Percentiles rank a stretch among this genome's conserved stretches.
phyloP scores from a whole-genome alignment of 2,888 invertebrate species.

The Cheilosia scutellata region DNA sequence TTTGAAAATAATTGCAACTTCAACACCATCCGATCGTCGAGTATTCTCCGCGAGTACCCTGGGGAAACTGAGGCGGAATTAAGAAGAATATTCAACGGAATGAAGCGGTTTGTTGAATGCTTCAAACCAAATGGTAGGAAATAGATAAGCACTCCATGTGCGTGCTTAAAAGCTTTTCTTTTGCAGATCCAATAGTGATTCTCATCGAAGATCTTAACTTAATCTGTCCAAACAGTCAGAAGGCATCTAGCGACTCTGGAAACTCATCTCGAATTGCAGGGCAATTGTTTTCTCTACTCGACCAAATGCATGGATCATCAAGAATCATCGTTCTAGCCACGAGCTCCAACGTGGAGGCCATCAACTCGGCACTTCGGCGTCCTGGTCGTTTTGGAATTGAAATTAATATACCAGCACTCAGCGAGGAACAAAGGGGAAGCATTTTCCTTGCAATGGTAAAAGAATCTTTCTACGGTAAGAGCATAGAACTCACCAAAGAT shows the following conservation, averaged over 20 bases:
- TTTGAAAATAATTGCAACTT: conserved; percentile 84
- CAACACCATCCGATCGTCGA: conserved; percentile 83
- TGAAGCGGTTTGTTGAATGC: conserved; percentile 80
- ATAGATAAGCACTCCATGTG: background rate
- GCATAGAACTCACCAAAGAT: conserved; percentile 53
- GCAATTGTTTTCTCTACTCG: conserved; percentile 85
- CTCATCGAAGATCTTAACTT: conserved; percentile 84
- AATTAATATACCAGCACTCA: conserved; percentile 85
- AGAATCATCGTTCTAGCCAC: conserved; percentile 85
- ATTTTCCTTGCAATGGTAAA: conserved; percentile 82
- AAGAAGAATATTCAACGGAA: conserved; percentile 84
- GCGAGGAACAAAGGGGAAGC: conserved; percentile 82
- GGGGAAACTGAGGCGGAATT: conserved; percentile 85
- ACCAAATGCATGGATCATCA: conserved; percentile 81
- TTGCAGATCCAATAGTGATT: conserved; percentile 82
- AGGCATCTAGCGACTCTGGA: conserved; percentile 78
- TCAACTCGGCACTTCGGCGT: conserved; percentile 85
- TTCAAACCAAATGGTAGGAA: conserved; percentile 80
- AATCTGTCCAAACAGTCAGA: conserved; percentile 83
- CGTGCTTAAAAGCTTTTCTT: background rate
- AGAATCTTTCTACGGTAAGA: conserved; percentile 62
- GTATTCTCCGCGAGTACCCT: conserved; percentile 84
- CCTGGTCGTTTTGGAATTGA: conserved; percentile 86
- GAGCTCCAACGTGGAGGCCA: conserved; percentile 84
- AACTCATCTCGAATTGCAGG: conserved; percentile 83